These are phyloP conservation scores for Perodicticus potto DNA, from an alignment of 2,797 vertebrate species.

Conservation along the genomic window DNA sequence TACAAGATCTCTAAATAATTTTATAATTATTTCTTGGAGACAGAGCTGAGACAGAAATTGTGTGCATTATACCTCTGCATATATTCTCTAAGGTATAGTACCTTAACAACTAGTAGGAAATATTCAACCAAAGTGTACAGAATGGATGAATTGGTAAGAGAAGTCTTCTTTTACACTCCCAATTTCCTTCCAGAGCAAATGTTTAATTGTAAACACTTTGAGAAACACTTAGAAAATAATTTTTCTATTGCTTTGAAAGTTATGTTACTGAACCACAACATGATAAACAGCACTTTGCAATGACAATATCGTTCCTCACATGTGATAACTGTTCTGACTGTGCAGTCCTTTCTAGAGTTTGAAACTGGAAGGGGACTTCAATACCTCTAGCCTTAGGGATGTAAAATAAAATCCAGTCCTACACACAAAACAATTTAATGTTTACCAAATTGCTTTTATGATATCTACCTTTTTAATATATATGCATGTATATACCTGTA, in stretches of 20 bases:
- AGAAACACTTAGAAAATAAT: not conserved
- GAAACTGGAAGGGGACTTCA: not conserved
- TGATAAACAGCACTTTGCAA: not conserved
- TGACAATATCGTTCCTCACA: not conserved
- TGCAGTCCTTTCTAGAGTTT: not conserved
- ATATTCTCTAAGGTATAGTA: not conserved
- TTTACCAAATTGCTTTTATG: not conserved
- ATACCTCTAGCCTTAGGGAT: not conserved
- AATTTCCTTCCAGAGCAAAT: not conserved
- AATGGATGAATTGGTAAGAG: not conserved
- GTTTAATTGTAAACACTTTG: not conserved
- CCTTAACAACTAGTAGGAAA: not conserved
- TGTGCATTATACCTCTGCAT: not conserved
- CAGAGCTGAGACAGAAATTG: not conserved
- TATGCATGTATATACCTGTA: not conserved
- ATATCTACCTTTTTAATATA: not conserved
- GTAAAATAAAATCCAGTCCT: not conserved
- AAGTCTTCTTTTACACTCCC: not conserved
- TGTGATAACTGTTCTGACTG: not conserved
- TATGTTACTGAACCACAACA: not conserved
- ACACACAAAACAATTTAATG: constrained; percentile 13
- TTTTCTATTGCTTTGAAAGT: constrained; percentile 8
- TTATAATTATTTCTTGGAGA: not conserved
- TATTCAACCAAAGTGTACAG: not conserved
- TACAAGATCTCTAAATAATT: not conserved